Evolutionary conservation across 2,888 invertebrate genomes (phyloP).

Genomic region (Xanthia icteritia): DNA sequence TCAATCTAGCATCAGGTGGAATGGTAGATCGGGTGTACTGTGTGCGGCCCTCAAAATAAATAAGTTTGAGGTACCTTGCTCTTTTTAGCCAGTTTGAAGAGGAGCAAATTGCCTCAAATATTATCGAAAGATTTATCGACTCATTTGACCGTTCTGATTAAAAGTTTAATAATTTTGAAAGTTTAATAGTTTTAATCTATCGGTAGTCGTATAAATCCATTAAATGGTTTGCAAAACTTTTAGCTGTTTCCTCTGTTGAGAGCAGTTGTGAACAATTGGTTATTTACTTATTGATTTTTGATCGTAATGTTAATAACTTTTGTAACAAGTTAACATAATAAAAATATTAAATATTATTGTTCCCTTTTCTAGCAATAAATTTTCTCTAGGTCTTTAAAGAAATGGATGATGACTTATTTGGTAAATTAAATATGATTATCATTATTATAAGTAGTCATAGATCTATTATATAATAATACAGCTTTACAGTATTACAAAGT

Average conservation of each 20-base stretch:
- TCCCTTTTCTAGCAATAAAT: not conserved
- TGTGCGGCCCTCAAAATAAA: not conserved
- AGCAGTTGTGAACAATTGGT: not conserved
- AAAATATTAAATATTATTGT: not conserved
- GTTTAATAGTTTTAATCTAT: too few species aligned
- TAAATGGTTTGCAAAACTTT: not conserved
- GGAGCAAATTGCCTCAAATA: not conserved
- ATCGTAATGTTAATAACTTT: not conserved
- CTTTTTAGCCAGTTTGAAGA: not conserved
- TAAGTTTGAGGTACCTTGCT: not conserved
- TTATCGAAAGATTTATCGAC: constrained; percentile 7
- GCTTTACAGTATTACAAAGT: not conserved
- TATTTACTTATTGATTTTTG: constrained; percentile 1
- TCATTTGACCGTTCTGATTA: constrained; percentile 20
- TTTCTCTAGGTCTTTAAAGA: not conserved
- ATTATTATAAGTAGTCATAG: not conserved
- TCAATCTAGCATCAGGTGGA: not conserved
- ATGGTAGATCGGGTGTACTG: too few species aligned
- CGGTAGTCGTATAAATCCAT: not conserved
- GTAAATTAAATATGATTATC: not conserved
- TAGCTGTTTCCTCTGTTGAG: not conserved
- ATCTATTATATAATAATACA: not conserved
- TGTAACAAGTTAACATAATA: not conserved
- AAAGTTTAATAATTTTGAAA: constrained; percentile 26
- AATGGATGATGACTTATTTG: not conserved